Conservation (phyloP, 2,797 vertebrate species). For the Pteropus rufus region DNA sequence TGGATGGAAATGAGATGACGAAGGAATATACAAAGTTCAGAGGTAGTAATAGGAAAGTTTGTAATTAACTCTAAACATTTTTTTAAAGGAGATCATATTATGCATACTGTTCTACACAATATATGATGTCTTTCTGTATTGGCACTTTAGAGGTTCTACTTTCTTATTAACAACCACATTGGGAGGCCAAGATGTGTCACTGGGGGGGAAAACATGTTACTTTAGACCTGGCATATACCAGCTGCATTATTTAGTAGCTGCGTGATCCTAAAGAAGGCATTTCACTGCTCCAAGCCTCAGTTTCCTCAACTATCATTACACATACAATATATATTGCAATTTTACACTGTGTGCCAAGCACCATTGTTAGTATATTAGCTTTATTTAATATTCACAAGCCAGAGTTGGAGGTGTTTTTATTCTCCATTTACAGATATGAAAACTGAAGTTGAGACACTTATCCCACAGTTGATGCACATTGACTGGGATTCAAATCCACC, state of each 20-base stretch:
- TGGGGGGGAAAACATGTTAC: background rate
- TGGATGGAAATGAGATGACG: background rate
- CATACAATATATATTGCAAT: background rate
- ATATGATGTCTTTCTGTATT: background rate
- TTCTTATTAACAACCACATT: background rate
- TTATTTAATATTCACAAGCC: background rate
- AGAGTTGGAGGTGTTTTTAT: background rate
- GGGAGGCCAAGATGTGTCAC: background rate
- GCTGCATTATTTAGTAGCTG: background rate
- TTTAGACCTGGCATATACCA: background rate
- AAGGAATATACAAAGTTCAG: background rate
- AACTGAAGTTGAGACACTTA: background rate
- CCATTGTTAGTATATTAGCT: background rate
- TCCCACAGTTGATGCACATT: too few relatives aligned
- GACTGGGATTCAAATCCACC: background rate
- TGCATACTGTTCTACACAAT: background rate
- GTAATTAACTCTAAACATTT: background rate
- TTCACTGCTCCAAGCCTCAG: background rate
- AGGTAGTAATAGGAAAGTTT: background rate
- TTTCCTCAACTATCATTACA: background rate
- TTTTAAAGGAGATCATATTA: background rate
- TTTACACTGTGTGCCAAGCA: background rate
- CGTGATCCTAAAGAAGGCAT: background rate
- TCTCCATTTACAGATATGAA: background rate
- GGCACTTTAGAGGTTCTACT: background rate